Evolutionary conservation across 2,888 invertebrate species (phyloP), one percentile per base, ranked within the genome.

Genomic region (Octonoba sinensis): DNA sequence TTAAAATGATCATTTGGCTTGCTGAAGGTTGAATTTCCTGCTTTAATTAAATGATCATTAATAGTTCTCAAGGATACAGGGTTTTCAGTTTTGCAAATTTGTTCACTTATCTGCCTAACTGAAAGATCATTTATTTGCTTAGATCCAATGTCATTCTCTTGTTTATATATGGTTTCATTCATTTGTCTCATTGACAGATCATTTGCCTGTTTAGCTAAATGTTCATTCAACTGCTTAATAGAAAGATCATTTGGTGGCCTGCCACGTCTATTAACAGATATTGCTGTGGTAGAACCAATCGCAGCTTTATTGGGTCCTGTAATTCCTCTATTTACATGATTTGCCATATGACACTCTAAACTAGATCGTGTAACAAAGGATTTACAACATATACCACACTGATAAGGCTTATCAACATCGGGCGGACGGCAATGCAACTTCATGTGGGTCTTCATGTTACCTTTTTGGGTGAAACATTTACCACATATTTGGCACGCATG

Each of bases 361-460:
- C 84, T 84, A 36, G 84, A 81, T 24, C 78, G 56, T 46, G 84
- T 84, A 36, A 84, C 84, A 82, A 82, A 84, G 18, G 82, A 77
- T 77, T 78, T 84, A 57, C 77, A 74, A 60, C 84, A 84, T 36
- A 84, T 77, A 15, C 74, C 82, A 77, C 84, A 84, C 20, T 81
- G 84, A 64, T 82, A 84, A 47, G 84, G 81, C 65, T 84, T 84
- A 54, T 84, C 82, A n/a, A 82, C 79, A 71, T 75, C 73, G 46
- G 84, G 84, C 27, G 81, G 84, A 59, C 82, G 76, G 64, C 72
- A 75, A 44, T 84, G 84, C 24, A 83, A 56, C 62, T 84, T 84
- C 83, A 84, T 82, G 62, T 84, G 84, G 13, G 84, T 84, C 72
- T 84, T 84, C 83, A 84, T 83, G 57, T 84, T 84, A 11, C 82